phyloP scores from a whole-genome alignment of 37 sponge, comb jelly and placozoan genomes.

The Lycopodina hypogea region DNA sequence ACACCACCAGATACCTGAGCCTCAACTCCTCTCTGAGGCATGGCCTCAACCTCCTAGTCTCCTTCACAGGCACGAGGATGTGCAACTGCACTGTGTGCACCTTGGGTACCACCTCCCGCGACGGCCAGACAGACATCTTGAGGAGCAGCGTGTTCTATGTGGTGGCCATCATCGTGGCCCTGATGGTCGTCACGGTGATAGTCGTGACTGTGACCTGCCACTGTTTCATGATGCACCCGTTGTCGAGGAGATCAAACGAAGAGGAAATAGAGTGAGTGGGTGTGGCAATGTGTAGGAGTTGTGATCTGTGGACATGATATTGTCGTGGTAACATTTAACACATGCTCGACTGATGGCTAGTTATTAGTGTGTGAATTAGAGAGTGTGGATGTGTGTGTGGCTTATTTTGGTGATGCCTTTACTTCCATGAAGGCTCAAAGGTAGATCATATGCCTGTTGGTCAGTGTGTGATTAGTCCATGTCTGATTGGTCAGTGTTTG shows the following conservation, averaged over 20 bases:
- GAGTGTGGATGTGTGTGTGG: no score
- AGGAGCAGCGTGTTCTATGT: slow-evolving; percentile 29
- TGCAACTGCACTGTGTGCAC: slow-evolving; percentile 16
- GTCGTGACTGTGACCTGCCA: slow-evolving; percentile 40
- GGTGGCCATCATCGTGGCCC: slow-evolving; percentile 40
- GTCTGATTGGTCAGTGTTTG: no score
- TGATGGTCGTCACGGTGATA: slow-evolving; percentile 43
- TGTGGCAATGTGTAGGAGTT: neutral
- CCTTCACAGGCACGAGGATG: neutral
- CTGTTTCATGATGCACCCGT: slow-evolving; percentile 36
- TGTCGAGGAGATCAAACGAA: neutral
- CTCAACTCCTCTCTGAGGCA: neutral
- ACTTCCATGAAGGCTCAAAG: no score
- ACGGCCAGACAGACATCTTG: neutral
- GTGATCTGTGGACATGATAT: neutral
- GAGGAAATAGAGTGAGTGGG: slow-evolving; percentile 45
- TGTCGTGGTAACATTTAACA: no score
- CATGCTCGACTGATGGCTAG: no score
- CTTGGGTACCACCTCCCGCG: neutral
- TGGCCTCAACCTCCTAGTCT: neutral
- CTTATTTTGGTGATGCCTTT: no score
- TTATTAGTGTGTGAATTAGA: slow-evolving; percentile 1
- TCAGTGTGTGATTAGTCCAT: no score
- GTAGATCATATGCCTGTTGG: no score
- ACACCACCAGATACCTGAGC: neutral